Conservation (phyloP, 2,888 invertebrate genomes). For the Tetheella fluctuosa region DNA sequence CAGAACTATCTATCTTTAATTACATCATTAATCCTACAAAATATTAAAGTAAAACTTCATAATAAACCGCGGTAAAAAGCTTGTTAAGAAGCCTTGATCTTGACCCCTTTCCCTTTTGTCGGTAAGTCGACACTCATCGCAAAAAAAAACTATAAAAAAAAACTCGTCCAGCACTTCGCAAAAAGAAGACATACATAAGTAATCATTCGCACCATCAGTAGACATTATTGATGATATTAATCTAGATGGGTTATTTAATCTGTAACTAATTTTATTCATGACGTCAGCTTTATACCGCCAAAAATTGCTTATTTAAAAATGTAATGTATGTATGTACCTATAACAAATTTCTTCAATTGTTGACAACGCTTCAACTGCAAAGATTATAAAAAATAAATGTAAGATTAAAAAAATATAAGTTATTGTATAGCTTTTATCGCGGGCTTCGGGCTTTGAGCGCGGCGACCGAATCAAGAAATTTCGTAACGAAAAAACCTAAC, state of each 20-base stretch:
- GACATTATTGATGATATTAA: background rate
- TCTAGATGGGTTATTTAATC: background rate
- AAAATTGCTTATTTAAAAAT: too few relatives aligned
- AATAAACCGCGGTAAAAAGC: background rate
- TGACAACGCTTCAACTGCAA: too few relatives aligned
- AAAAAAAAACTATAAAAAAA: constrained; percentile 20
- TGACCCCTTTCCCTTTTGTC: constrained; percentile 51
- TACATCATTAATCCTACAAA: background rate
- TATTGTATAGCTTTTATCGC: too few relatives aligned
- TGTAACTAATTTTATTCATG: background rate
- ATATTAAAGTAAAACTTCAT: background rate
- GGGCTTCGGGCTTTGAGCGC: too few relatives aligned
- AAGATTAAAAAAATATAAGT: too few relatives aligned
- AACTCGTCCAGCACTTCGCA: background rate
- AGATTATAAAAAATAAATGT: too few relatives aligned
- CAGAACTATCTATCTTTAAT: too few relatives aligned
- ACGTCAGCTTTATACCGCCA: too few relatives aligned
- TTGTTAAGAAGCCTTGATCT: constrained; percentile 45
- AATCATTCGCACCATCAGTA: background rate
- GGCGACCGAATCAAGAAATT: too few relatives aligned
- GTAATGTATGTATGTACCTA: too few relatives aligned
- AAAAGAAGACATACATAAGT: background rate
- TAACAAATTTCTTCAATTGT: too few relatives aligned
- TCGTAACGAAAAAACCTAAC: too few relatives aligned
- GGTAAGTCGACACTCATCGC: constrained; percentile 32